Conservation (phyloP, 2,888 invertebrate genomes). For the Lasioglossum leucozonium region DNA sequence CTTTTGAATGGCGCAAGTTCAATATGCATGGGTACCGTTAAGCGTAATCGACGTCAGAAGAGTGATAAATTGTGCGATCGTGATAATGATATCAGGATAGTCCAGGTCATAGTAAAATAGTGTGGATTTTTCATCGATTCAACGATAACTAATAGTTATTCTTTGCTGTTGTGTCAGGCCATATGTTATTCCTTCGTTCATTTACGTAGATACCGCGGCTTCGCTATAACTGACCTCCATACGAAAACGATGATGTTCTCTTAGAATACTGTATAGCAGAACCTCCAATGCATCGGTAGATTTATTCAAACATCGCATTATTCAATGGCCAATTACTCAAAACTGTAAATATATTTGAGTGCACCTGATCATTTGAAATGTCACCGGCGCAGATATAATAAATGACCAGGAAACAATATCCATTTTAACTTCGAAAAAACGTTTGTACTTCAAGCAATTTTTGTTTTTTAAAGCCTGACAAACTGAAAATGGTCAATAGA, state of each 20-base stretch:
- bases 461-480: neutral
- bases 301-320: neutral
- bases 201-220: neutral
- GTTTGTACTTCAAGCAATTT: neutral
- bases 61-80: conserved; percentile 6
- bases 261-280: neutral
- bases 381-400: neutral
- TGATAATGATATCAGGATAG: conserved; percentile 15
- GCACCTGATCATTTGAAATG: neutral
- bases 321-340: neutral
- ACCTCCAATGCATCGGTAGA: neutral
- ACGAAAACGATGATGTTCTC: neutral
- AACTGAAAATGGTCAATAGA: neutral
- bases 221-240: neutral
- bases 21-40: conserved; percentile 25
- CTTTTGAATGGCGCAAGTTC: conserved; percentile 19
- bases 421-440: neutral
- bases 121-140: conserved; percentile 6
- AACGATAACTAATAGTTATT: conserved; percentile 10
- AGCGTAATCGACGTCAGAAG: conserved; percentile 7
- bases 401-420: neutral
- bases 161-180: neutral
- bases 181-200: neutral
- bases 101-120: conserved; percentile 2
- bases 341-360: neutral